Percentiles rank a stretch among this genome's conserved stretches.
Conservation (phyloP, 2,113 vertebrate species). For the Odobenus rosmarus region DNA sequence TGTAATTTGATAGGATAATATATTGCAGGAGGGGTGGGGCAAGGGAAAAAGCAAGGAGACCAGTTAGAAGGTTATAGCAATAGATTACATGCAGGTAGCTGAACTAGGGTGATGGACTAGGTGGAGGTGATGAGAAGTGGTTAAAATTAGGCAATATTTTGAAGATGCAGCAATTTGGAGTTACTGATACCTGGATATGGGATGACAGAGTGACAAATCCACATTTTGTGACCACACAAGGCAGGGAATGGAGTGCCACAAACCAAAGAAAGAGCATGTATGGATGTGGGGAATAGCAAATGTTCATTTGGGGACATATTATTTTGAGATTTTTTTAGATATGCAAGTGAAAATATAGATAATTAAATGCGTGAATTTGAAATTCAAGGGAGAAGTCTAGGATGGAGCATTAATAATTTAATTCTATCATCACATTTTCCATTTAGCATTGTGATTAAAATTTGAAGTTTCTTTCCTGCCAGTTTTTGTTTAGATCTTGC, state of each 20-base stretch:
- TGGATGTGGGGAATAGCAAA: background rate
- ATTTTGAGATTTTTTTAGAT: background rate
- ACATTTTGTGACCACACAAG: background rate
- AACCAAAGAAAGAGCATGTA: accelerated
- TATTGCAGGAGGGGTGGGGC: background rate
- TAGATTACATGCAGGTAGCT: background rate
- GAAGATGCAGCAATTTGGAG: background rate
- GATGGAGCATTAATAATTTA: background rate
- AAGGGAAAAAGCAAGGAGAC: background rate
- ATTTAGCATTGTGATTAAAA: background rate
- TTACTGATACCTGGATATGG: background rate
- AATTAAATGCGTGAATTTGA: background rate
- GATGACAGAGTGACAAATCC: background rate
- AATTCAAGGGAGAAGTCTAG: background rate
- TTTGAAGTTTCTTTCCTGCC: background rate
- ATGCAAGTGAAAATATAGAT: background rate
- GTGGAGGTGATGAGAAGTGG: background rate
- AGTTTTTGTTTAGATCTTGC: background rate
- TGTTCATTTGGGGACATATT: background rate
- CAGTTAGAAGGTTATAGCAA: background rate
- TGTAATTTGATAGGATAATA: background rate
- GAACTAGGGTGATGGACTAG: background rate
- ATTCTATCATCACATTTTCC: background rate
- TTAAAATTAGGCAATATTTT: background rate
- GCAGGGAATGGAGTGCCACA: accelerated